Evolutionary conservation across 2,888 invertebrate species (phyloP).

Genomic region (Stegophylla sp.): DNA sequence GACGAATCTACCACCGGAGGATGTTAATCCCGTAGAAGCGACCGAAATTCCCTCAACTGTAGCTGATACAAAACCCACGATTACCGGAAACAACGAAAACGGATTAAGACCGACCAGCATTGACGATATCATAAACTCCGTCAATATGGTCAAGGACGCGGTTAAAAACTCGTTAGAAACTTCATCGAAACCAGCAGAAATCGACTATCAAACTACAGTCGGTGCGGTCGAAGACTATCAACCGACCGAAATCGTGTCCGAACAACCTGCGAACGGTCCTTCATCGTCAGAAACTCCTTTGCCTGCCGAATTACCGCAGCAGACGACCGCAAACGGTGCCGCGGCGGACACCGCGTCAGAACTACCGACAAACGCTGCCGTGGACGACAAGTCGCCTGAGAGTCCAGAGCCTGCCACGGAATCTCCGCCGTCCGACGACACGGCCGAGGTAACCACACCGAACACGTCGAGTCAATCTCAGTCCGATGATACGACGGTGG

Average conservation of each 20-base stretch:
- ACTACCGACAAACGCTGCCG: background rate
- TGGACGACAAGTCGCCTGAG: slow-evolving; percentile 1
- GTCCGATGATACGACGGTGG: no score
- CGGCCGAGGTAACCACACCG: background rate
- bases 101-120: slow-evolving; percentile 30
- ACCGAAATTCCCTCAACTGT: slow-evolving; percentile 3
- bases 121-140: slow-evolving; percentile 33
- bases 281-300: background rate
- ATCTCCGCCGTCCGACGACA: background rate
- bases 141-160: slow-evolving; percentile 41
- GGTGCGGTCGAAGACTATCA: background rate
- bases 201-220: background rate
- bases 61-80: slow-evolving; percentile 3
- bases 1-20: background rate
- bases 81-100: background rate
- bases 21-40: background rate
- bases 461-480: no score
- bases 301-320: background rate
- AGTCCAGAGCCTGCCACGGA: background rate
- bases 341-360: background rate
- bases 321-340: background rate
- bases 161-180: slow-evolving; percentile 49
- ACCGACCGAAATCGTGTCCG: background rate
- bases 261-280: background rate
- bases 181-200: slow-evolving; percentile 35